These are phyloP conservation scores for Saimiri boliviensis DNA, from an alignment of 2,113 vertebrate species.

Conservation along the genomic window DNA sequence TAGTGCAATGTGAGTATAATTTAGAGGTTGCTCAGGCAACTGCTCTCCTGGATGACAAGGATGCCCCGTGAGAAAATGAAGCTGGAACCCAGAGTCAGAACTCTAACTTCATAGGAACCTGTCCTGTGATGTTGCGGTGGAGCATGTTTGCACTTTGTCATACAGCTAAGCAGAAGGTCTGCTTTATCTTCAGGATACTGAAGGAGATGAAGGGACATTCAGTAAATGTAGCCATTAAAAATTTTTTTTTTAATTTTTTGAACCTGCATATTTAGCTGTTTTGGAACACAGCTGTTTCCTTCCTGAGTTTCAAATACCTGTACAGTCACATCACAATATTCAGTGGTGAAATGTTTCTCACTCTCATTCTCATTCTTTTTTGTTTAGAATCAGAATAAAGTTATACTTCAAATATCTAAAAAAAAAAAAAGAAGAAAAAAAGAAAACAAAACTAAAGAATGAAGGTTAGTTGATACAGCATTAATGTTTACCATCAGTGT, in stretches of 20 bases:
- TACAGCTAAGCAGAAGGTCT: constrained; percentile 85
- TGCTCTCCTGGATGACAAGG: constrained; percentile 95
- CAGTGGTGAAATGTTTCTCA: neutral
- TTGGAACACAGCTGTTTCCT: neutral
- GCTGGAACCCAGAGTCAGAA: constrained; percentile 85
- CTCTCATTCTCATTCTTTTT: neutral
- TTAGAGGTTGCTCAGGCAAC: constrained; percentile 91
- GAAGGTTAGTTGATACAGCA: neutral
- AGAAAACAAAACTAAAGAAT: neutral
- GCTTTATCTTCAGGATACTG: constrained; percentile 85
- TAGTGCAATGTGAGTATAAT: constrained; percentile 69
- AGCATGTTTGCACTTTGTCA: constrained; percentile 86
- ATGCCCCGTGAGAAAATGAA: constrained; percentile 88
- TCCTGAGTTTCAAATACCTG: neutral
- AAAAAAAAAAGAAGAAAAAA: neutral
- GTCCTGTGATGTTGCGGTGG: constrained; percentile 85
- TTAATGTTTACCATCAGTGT: neutral
- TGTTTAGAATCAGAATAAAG: neutral
- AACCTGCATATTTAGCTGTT: neutral
- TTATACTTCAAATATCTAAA: neutral
- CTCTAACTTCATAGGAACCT: constrained; percentile 88
- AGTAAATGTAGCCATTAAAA: constrained; percentile 84
- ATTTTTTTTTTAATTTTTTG: constrained; percentile 73
- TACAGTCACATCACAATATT: neutral
- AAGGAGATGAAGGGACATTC: constrained; percentile 85